Evolutionary conservation across 2,888 invertebrate species (phyloP).

Genomic region (Galeopsomyia nigrocyanea): DNA sequence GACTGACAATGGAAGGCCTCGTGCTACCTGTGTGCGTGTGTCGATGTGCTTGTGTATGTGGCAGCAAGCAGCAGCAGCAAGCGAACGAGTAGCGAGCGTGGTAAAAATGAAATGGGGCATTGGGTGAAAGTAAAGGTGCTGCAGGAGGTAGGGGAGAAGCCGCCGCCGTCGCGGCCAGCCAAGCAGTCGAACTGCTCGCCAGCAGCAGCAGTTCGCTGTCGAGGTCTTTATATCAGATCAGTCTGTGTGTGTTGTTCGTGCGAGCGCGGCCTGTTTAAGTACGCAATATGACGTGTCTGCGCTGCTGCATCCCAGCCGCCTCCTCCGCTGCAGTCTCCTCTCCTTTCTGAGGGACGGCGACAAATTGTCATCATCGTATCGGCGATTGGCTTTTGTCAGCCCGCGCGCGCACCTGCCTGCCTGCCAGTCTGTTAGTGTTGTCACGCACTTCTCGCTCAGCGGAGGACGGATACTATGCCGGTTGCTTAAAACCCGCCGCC

Average conservation of each 20-base stretch:
- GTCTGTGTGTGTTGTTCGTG: constrained; percentile 52
- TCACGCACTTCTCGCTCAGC: background rate
- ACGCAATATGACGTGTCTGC: background rate
- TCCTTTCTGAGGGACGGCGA: background rate
- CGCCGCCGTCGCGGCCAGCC: constrained; percentile 35
- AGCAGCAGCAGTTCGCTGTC: constrained; percentile 43
- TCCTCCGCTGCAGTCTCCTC: constrained; percentile 20
- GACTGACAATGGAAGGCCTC: constrained; percentile 16
- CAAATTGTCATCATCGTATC: constrained; percentile 1
- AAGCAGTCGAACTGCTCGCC: constrained; percentile 22
- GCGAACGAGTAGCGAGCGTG: constrained; percentile 51
- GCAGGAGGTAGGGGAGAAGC: background rate
- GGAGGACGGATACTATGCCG: background rate
- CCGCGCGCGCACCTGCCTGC: background rate
- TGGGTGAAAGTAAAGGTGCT: constrained; percentile 67
- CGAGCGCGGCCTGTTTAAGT: constrained; percentile 49
- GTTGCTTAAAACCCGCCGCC: too few species aligned
- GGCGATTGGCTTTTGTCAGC: background rate
- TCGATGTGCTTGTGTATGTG: constrained; percentile 22
- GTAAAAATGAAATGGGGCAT: constrained; percentile 69
- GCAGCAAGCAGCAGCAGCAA: too few species aligned
- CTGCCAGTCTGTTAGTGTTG: background rate
- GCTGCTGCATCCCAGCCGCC: background rate
- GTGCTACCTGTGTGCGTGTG: background rate
- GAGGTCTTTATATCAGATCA: constrained; percentile 64